These are phyloP conservation scores for Eurois occulta DNA, from an alignment of 2,888 invertebrate species.

Conservation along the genomic window DNA sequence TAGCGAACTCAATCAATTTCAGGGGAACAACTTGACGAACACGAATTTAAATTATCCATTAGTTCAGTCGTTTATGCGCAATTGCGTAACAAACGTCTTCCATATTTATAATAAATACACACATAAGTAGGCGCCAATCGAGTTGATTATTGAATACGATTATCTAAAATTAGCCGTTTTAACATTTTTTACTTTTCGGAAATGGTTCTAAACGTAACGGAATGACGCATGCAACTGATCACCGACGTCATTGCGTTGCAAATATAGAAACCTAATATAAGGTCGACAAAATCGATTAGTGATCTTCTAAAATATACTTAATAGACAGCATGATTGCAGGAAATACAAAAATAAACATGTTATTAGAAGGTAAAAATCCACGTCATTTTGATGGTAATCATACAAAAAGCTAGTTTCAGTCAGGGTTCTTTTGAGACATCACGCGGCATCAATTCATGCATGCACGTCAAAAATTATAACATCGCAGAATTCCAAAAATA, in stretches of 20 bases:
- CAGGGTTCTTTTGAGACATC: constrained; percentile 3
- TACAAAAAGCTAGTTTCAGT: neutral
- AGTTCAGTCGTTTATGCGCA: neutral
- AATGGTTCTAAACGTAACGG: neutral
- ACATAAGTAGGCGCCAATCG: neutral
- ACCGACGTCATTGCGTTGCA: constrained; percentile 6
- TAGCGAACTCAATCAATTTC: neutral
- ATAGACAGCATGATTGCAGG: neutral
- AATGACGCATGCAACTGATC: constrained; percentile 1
- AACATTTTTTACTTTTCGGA: neutral
- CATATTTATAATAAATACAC: neutral
- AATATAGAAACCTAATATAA: neutral
- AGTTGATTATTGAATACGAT: constrained; percentile 7
- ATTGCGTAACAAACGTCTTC: neutral
- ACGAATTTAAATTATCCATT: neutral
- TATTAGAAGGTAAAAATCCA: neutral
- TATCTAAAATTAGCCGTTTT: neutral
- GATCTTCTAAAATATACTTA: neutral
- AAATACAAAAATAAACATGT: constrained; percentile 17
- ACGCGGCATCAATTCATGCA: neutral
- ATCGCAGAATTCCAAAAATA: neutral
- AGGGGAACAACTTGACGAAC: neutral
- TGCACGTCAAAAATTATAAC: neutral
- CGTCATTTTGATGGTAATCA: constrained; percentile 4
- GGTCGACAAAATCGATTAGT: neutral